Evolutionary conservation across 2,113 vertebrate species (phyloP).

Genomic region (Neopipo cinnamomea): DNA sequence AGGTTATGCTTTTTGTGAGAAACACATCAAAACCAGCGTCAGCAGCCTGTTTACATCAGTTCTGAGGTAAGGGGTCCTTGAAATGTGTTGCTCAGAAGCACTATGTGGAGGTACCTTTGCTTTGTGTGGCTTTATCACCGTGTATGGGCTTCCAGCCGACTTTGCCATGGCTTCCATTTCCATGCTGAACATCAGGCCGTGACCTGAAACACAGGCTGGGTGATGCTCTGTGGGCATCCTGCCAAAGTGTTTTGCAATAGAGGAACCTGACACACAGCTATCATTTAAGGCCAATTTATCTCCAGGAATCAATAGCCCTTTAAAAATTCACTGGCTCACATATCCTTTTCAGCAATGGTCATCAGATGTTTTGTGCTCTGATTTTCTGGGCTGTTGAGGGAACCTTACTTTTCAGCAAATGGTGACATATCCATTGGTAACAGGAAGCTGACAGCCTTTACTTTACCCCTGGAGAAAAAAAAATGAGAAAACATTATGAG

Average conservation of each 20-base stretch:
- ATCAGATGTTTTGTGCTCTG: constrained; percentile 68
- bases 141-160: not conserved
- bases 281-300: constrained; percentile 21
- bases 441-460: constrained; percentile 91
- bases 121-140: not conserved
- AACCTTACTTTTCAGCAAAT: constrained; percentile 75
- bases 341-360: constrained; percentile 78
- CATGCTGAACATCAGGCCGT: constrained; percentile 6
- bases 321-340: constrained; percentile 66
- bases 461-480: constrained; percentile 80
- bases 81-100: not conserved
- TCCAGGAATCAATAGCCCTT: constrained; percentile 32
- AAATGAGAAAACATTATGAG: not conserved
- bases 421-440: constrained; percentile 79
- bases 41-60: not conserved
- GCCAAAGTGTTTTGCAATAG: constrained; percentile 47
- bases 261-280: constrained; percentile 39
- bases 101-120: not conserved
- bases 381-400: constrained; percentile 68
- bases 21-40: not conserved
- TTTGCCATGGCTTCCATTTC: not conserved
- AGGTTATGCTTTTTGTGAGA: not conserved
- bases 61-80: not conserved
- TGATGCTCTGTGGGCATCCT: constrained; percentile 18
- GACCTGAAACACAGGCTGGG: not conserved